Evolutionary conservation across 2,113 vertebrate genomes (phyloP).

Genomic region (Ameiurus melas): DNA sequence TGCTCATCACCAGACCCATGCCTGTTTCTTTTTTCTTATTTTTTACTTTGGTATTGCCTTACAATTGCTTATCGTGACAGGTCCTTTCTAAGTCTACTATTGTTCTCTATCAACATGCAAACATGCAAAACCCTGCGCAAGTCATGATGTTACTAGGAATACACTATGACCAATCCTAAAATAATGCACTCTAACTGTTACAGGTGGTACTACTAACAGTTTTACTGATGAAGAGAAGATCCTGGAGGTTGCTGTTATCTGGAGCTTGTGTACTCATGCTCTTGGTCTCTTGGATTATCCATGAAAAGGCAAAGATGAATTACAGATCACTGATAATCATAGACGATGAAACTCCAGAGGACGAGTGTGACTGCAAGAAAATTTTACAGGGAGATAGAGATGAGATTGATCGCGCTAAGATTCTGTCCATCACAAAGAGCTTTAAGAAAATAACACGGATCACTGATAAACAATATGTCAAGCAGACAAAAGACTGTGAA

Average conservation of each 20-base stretch:
- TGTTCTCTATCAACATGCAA: background rate
- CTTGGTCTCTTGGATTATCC: background rate
- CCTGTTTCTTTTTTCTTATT: too few relatives aligned
- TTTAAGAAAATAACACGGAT: conserved; percentile 19
- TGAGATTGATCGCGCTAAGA: background rate
- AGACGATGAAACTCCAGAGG: conserved; percentile 13
- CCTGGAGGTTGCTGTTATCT: conserved; percentile 1
- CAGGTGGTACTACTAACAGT: background rate
- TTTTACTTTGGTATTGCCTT: too few relatives aligned
- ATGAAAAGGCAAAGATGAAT: background rate
- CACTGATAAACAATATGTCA: conserved; percentile 15
- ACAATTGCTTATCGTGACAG: too few relatives aligned
- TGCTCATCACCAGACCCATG: too few relatives aligned
- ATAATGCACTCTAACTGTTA: background rate
- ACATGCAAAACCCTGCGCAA: background rate
- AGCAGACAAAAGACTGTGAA: conserved; percentile 24
- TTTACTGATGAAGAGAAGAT: background rate
- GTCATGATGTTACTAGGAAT: background rate
- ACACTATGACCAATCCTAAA: background rate
- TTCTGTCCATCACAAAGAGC: conserved; percentile 19
- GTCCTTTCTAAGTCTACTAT: background rate
- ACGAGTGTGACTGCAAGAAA: conserved; percentile 18
- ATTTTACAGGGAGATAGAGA: conserved; percentile 19
- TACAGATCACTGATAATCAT: conserved; percentile 26
- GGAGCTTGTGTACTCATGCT: background rate